Base-by-base conservation (phyloP, 2,113 vertebrate genomes). In the Ahaetulla prasina region DNA sequence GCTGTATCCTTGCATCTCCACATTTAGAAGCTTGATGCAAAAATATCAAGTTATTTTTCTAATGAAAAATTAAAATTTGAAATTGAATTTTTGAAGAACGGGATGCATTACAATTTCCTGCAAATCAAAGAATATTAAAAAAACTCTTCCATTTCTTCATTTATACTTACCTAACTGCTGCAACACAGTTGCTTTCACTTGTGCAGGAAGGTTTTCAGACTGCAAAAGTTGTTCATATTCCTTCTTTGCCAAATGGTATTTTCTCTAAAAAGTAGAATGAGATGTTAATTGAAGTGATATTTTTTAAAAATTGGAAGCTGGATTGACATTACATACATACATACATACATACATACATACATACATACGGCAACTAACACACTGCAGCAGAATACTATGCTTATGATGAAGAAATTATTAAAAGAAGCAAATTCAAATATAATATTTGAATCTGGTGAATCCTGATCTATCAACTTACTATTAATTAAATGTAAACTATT, bases 141-240 rank as follows among this genome's bases (percentile, higher is more conserved):
- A 90, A 25, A 80, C 14, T 85, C n/a, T 89, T 23, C 3, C 3
- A 57, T 89, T 49, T 85, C 25, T 45, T 25, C 30, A 39, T 45
- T 85, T 68, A 94, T 97, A 98, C 99, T 98, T 98, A 99, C 99
- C 99, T 96, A 99, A 98, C 97, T 99, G 99, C 97, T 99, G 99
- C 96, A 99, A 98, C 93, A 99, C 98, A 95, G 98, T 98, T 94
- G 99, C 99, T 98, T 99, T 99, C 97, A 99, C 99, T 98, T 99
- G 99, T 96, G 98, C 98, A 97, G 99, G 98, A 98, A 99, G 98
- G 97, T 99, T 98, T 96, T 99, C 99, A 20, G 98, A 98, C 98
- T 99, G 99, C 97, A 99, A 96, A 97, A 99, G 98, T 97, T 98
- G 98, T 96, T 99, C 99, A 96, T 99, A 99, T 88, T 99, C 98